Evolutionary conservation across 2,888 invertebrate genomes (phyloP), one percentile per base, ranked within the genome.

Genomic region (Choristoneura rosaceana): DNA sequence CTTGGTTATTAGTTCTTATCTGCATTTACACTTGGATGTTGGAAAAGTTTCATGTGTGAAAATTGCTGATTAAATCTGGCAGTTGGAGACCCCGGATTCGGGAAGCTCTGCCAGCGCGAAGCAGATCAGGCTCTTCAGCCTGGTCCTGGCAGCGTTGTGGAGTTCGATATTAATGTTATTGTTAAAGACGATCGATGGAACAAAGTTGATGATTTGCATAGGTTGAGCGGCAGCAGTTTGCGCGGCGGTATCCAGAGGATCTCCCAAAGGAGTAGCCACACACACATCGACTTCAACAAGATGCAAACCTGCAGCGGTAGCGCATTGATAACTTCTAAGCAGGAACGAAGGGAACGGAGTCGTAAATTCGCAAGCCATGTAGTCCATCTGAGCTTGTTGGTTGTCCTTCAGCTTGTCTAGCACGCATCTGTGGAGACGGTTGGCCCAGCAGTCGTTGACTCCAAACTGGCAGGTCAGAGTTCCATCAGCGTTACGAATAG

Each of bases 281-380:
- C 93, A 93, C 70, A 87, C 77, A 50, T 92, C 90, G 0, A 91
- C 75, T 0, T 87, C 82, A 0, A 87, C 76, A 2, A 91, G 55
- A 50, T 76, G 83, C 8, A 94, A 70, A 0, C 91, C 91, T n/a
- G 79, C 82, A 0, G 78, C 77, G 34, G 81, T 76, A 41, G 87
- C 92, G 67, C 94, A 94, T 0, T 61, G 47, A 69, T 92, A 90
- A 9, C 85, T 86, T 5, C 87, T 82, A 59, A 79, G 78, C 0
- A 52, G 2, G 60, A 78, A 88, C 0, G 86, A 76, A 0, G 90
- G 88, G 14, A 70, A 81, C 0, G 90, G 87, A 0, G 77, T 58
- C 0, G 83, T 70, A 64, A 89, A 92, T 75, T 94, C 94, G 73
- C 94, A 94, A 12, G 58, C 74, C 88, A 94, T 91, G 75, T 91